These are phyloP conservation scores for Syngnathus rostellatus DNA, from an alignment of 2,797 vertebrate genomes.

Conservation along the genomic window DNA sequence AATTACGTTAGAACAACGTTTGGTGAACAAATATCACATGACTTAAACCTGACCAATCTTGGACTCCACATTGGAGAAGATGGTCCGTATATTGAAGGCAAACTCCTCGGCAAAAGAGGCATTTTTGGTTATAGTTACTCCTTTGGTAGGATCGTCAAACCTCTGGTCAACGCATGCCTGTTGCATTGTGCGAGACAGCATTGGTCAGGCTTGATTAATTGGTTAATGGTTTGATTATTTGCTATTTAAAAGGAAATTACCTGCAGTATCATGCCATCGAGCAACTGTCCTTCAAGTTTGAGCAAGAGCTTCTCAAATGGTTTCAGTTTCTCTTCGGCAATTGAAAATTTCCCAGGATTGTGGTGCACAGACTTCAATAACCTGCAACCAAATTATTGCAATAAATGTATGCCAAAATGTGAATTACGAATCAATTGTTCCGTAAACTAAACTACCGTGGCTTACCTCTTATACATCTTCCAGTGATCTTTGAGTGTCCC, in stretches of 20 bases:
- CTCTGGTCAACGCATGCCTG: constrained; percentile 95
- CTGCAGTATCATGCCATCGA: constrained; percentile 96
- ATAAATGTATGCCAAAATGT: neutral
- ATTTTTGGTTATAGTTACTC: constrained; percentile 86
- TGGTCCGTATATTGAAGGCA: constrained; percentile 82
- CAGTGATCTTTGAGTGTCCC: constrained; percentile 90
- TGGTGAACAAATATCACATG: neutral
- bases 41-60: constrained; percentile 79
- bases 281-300: constrained; percentile 88
- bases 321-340: constrained; percentile 93
- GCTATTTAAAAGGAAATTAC: constrained; percentile 50
- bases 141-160: constrained; percentile 85
- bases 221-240: neutral
- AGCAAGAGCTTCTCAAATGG: constrained; percentile 95
- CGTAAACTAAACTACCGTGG: neutral
- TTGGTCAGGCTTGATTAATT: too few species aligned
- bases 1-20: neutral
- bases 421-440: neutral
- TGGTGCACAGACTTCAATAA: constrained; percentile 96
- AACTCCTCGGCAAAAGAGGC: constrained; percentile 94
- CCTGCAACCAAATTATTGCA: constrained; percentile 53
- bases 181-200: constrained; percentile 11
- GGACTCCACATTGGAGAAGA: constrained; percentile 86
- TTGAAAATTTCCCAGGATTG: constrained; percentile 92
- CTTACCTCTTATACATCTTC: constrained; percentile 99